Evolutionary conservation across 53 echinoderm and acorn worm genomes (phyloP).

Genomic region (Echinarachnius parma): DNA sequence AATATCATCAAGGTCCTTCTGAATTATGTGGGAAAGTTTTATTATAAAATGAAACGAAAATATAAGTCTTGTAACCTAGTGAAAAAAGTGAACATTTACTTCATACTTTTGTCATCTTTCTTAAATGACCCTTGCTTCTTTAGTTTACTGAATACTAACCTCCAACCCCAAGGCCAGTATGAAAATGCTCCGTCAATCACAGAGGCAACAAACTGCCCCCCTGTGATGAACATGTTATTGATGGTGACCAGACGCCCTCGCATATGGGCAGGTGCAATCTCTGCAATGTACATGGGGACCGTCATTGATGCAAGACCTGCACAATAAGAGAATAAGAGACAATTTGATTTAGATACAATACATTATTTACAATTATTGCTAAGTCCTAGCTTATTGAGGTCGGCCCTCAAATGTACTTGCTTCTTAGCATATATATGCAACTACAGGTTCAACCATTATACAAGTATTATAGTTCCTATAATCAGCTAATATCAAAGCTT

Average conservation of each 20-base stretch:
- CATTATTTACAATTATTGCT: background rate
- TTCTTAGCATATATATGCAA: too few relatives aligned
- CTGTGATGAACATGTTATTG: conserved; percentile 84
- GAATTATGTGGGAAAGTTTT: too few relatives aligned
- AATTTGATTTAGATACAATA: background rate
- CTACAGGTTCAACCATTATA: too few relatives aligned
- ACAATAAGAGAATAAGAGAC: background rate
- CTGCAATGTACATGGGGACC: conserved; percentile 96
- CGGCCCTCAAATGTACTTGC: background rate
- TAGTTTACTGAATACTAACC: conserved; percentile 36
- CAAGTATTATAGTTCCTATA: too few relatives aligned
- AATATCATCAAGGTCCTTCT: too few relatives aligned
- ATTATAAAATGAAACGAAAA: too few relatives aligned
- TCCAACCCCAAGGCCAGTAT: conserved; percentile 86
- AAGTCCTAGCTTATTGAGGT: background rate
- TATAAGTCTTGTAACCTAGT: too few relatives aligned
- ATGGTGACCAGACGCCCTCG: conserved; percentile 81
- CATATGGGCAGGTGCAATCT: conserved; percentile 69
- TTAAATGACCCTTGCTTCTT: background rate
- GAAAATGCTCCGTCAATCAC: conserved; percentile 79
- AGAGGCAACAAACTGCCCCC: conserved; percentile 79
- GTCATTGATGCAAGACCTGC: conserved; percentile 95
- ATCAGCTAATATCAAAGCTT: too few relatives aligned
- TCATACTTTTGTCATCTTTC: too few relatives aligned
- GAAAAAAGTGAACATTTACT: too few relatives aligned